Percentiles rank a stretch among this genome's conserved stretches.
Evolutionary conservation across 2,113 vertebrate species (phyloP).

Genomic region (Dasyprocta punctata): DNA sequence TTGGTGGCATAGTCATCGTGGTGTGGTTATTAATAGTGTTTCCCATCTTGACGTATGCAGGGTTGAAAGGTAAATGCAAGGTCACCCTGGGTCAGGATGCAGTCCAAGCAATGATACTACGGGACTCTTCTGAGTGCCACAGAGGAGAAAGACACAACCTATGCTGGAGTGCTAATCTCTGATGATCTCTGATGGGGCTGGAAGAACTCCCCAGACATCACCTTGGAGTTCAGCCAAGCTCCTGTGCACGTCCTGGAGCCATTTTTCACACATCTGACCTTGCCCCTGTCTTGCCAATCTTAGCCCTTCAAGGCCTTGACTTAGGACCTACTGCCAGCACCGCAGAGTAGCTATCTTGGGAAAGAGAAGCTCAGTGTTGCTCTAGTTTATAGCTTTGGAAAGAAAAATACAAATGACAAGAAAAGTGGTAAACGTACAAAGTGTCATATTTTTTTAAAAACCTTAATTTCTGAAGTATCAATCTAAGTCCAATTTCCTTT

Average conservation of each 20-base stretch:
- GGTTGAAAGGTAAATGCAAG: not conserved
- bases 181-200: not conserved
- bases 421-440: not conserved
- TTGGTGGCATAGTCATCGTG: not conserved
- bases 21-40: not conserved
- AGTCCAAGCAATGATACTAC: not conserved
- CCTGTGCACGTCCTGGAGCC: not conserved
- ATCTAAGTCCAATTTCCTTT: not conserved
- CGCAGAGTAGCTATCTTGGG: not conserved
- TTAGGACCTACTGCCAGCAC: not conserved
- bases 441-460: not conserved
- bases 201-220: not conserved
- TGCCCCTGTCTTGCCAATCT: constrained; percentile 1
- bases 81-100: not conserved
- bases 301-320: not conserved
- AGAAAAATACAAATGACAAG: constrained; percentile 15
- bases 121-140: not conserved
- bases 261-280: constrained; percentile 50
- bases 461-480: not conserved
- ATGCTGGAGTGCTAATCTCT: not conserved
- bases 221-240: not conserved
- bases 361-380: not conserved
- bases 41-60: not conserved
- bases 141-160: not conserved
- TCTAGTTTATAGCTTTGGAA: not conserved